phyloP scores from a whole-genome alignment of 2,113 vertebrate species.

The Suncus etruscus region DNA sequence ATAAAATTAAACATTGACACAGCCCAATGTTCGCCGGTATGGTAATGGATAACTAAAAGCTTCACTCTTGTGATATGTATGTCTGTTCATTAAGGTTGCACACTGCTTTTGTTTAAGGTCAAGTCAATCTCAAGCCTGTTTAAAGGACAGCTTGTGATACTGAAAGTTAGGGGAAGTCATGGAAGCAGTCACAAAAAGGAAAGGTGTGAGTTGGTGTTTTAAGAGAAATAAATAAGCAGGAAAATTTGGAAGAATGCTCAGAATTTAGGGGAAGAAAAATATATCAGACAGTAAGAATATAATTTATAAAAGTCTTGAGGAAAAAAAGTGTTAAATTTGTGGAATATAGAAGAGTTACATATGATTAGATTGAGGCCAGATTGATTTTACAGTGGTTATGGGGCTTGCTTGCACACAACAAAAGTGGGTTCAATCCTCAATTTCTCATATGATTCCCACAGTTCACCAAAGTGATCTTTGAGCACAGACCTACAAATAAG shows the following conservation, averaged over 20 bases:
- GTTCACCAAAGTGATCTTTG: too few relatives aligned
- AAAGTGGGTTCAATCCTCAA: too few relatives aligned
- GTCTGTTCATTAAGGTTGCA: background rate
- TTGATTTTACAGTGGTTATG: too few relatives aligned
- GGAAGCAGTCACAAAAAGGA: background rate
- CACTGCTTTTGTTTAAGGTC: slow-evolving; percentile 43
- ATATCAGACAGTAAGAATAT: background rate
- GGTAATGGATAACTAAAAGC: background rate
- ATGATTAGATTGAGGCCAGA: background rate
- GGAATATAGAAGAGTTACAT: background rate
- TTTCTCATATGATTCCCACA: too few relatives aligned
- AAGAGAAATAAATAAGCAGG: background rate
- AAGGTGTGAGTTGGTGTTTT: background rate
- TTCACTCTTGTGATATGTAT: background rate
- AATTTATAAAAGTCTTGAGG: background rate
- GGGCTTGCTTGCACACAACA: too few relatives aligned
- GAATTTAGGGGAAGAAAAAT: slow-evolving; percentile 13
- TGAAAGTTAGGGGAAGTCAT: background rate
- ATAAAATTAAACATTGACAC: slow-evolving; percentile 6
- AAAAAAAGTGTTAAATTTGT: background rate
- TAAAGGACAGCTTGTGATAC: background rate
- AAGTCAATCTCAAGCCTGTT: background rate
- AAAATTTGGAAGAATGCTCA: background rate
- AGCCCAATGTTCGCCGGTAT: background rate
- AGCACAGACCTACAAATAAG: too few relatives aligned